These are phyloP conservation scores for Tachypleus tridentatus DNA, from an alignment of 1,140 invertebrate genomes.

Conservation along the genomic window DNA sequence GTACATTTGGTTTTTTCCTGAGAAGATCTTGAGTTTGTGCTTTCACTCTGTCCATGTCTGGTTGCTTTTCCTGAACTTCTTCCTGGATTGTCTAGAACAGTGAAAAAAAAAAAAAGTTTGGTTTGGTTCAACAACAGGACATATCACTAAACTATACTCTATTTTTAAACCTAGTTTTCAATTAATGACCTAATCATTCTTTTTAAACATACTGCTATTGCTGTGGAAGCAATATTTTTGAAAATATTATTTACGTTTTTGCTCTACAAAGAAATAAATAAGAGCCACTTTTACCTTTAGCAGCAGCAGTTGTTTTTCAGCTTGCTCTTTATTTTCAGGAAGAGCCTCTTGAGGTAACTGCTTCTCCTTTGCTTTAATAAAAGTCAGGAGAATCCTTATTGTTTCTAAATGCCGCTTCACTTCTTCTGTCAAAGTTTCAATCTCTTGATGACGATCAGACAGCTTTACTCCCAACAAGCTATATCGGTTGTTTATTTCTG, in stretches of 20 bases:
- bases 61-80: constrained; percentile 89
- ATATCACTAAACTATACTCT: too few relatives aligned
- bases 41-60: constrained; percentile 72
- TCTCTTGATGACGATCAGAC: constrained; percentile 72
- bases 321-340: constrained; percentile 77
- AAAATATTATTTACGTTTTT: too few relatives aligned
- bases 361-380: constrained; percentile 69
- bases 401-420: constrained; percentile 71
- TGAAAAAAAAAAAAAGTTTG: too few relatives aligned
- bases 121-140: too few relatives aligned
- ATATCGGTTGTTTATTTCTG: constrained; percentile 87
- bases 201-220: too few relatives aligned
- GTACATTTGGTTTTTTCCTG: constrained; percentile 62
- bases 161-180: too few relatives aligned
- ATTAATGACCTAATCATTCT: too few relatives aligned
- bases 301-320: constrained; percentile 74
- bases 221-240: too few relatives aligned
- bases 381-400: constrained; percentile 56
- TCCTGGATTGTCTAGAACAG: constrained; percentile 49
- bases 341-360: constrained; percentile 62
- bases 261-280: too few relatives aligned
- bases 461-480: constrained; percentile 72
- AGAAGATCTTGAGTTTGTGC: constrained; percentile 74
- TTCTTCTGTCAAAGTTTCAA: constrained; percentile 70
- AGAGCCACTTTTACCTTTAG: constrained; percentile 45